These are phyloP conservation scores for Eptatretus atami DNA, from an alignment of 2,797 vertebrate genomes.

Conservation along the genomic window DNA sequence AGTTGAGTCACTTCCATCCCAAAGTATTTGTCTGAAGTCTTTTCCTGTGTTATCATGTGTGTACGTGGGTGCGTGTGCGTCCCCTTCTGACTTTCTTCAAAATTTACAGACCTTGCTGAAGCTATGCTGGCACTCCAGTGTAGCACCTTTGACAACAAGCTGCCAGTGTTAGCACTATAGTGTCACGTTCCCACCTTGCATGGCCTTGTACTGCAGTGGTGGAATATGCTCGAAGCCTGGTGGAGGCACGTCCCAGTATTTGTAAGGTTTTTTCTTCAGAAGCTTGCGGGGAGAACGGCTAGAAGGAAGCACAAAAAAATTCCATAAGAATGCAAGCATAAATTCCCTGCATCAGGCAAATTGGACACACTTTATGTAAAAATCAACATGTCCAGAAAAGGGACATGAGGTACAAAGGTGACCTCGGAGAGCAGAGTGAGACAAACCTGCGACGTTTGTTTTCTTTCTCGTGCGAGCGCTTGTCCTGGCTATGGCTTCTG, in stretches of 20 bases:
- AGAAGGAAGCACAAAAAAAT: neutral
- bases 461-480: conserved; percentile 9
- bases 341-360: neutral
- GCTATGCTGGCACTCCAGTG: no score
- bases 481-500: conserved; percentile 19
- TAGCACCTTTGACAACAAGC: no score
- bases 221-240: conserved; percentile 33
- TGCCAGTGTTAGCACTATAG: no score
- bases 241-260: conserved; percentile 33
- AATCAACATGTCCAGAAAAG: neutral
- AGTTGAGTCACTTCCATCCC: no score
- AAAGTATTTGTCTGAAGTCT: no score
- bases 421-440: no score
- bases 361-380: no score
- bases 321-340: neutral
- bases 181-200: conserved; percentile 20
- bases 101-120: no score
- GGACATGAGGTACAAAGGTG: neutral
- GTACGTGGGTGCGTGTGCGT: no score
- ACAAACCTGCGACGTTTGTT: conserved; percentile 6
- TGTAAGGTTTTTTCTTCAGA: conserved; percentile 19
- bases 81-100: no score
- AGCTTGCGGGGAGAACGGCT: conserved; percentile 20
- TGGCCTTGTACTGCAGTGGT: conserved; percentile 29
- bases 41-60: no score